Base-by-base conservation (phyloP, 2,113 vertebrate genomes). In the Alethe castanea region DNA sequence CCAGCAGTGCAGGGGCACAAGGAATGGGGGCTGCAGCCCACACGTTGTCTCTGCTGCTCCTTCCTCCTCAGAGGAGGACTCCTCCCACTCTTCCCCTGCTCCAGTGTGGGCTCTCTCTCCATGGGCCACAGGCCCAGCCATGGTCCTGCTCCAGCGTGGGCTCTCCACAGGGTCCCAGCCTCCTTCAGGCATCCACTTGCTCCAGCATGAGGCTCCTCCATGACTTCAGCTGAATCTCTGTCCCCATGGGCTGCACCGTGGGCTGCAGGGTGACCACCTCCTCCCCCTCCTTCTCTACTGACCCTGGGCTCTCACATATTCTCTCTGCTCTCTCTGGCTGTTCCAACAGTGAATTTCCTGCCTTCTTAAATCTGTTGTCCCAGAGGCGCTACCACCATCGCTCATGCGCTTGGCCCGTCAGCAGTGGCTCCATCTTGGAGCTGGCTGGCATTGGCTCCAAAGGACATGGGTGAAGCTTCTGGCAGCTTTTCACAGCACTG, bases 391-490 rank as follows among this genome's bases (percentile, higher is more conserved):
- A 24, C 11, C 16, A 19, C 40, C 7, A 2, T 18, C 7, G 5
- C 12, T 16, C 10, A 5, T 20, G n/a, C n/a, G 19, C 56, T 61
- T 2, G 5, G 28, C 47, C 19, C 24, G 31, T 47, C 84, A 29
- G 19, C 0, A 0, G 18, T 0, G 0, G 8, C 3, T 69, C 47
- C 5, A 6, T 53, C 23, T 53, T 54, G 45, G 33, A 77, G 53
- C 62, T 9, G 24, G 38, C 65, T 79, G 47, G 56, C 2, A 29
- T 20, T 54, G 56, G 23, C n/a, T 70, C 40, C 20, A 13, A 8
- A 3, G 14, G 29, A 62, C 42, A 20, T 9, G 9, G 11, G 8
- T 14, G 42, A 64, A 42, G 11, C 57, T 80, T 54, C 42, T 20
- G 23, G 35, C 13, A 40, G 29, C 42, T 88, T 56, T 78, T 71